These are phyloP conservation scores for Spheniscus mendiculus DNA, from an alignment of 2,113 vertebrate species.

Conservation along the genomic window DNA sequence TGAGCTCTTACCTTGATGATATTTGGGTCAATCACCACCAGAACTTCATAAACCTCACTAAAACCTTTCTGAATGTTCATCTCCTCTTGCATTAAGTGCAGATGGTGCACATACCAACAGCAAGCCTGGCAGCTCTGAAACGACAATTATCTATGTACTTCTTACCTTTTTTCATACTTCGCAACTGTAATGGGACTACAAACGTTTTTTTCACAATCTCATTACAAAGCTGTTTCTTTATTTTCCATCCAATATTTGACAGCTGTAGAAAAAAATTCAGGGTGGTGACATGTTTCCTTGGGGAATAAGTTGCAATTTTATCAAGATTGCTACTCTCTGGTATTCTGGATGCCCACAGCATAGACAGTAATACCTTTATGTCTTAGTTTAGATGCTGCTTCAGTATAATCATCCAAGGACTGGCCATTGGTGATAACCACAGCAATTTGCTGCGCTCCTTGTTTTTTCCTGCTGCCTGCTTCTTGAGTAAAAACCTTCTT, in stretches of 20 bases:
- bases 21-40: neutral
- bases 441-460: conserved; percentile 78
- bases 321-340: conserved; percentile 28
- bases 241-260: conserved; percentile 46
- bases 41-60: neutral
- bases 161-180: conserved; percentile 76
- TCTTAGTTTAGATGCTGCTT: conserved; percentile 69
- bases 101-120: neutral
- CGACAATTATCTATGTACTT: neutral
- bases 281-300: conserved; percentile 62
- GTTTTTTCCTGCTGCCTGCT: conserved; percentile 69
- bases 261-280: conserved; percentile 78
- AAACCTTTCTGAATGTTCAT: neutral
- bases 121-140: neutral
- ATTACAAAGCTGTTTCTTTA: conserved; percentile 77
- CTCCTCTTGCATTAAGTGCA: neutral
- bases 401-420: conserved; percentile 74
- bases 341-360: conserved; percentile 72
- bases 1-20: neutral
- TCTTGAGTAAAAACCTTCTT: conserved; percentile 63
- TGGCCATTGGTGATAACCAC: conserved; percentile 80
- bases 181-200: neutral
- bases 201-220: conserved; percentile 47
- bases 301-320: conserved; percentile 79
- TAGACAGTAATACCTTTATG: conserved; percentile 74